Conservation (phyloP, 35 echinoderm and acorn worm species). For the Acanthaster planci region DNA sequence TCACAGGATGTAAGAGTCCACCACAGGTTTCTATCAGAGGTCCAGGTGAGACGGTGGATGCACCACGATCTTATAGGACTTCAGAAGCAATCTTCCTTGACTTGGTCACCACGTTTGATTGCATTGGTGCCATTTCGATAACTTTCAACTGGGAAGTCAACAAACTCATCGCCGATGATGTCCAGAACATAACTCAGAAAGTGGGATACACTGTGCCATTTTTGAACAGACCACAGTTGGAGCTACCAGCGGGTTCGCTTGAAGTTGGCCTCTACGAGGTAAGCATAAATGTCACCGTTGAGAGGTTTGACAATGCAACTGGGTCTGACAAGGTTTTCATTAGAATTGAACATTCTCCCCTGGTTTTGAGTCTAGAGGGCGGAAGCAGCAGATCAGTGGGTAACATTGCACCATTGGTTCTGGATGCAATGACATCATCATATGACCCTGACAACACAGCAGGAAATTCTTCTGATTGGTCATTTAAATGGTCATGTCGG, state of each 20-base stretch:
- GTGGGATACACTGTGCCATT: background rate
- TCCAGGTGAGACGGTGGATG: background rate
- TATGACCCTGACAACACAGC: slow-evolving; percentile 32
- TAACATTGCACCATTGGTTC: background rate
- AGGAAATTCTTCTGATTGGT: slow-evolving; percentile 10
- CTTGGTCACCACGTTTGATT: background rate
- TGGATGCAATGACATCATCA: slow-evolving; percentile 22
- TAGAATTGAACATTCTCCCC: slow-evolving; percentile 17
- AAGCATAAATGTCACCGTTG: slow-evolving; percentile 18
- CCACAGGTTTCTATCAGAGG: background rate
- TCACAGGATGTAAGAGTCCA: slow-evolving; percentile 27
- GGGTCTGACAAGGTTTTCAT: slow-evolving; percentile 32
- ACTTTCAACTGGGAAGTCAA: background rate
- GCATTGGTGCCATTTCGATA: slow-evolving; percentile 10
- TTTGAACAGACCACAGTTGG: background rate
- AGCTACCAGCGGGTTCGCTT: slow-evolving; percentile 11
- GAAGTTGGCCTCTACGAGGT: slow-evolving; percentile 31
- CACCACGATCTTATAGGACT: background rate
- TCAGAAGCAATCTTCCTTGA: slow-evolving; percentile 35
- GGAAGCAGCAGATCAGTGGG: slow-evolving; percentile 47
- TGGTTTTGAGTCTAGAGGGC: slow-evolving; percentile 30
- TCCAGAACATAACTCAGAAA: background rate
- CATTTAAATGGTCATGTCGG: slow-evolving; percentile 35
- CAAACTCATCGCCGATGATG: background rate
- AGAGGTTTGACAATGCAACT: background rate